phyloP scores from a whole-genome alignment of 2,797 vertebrate species.

The Tapirus indicus region DNA sequence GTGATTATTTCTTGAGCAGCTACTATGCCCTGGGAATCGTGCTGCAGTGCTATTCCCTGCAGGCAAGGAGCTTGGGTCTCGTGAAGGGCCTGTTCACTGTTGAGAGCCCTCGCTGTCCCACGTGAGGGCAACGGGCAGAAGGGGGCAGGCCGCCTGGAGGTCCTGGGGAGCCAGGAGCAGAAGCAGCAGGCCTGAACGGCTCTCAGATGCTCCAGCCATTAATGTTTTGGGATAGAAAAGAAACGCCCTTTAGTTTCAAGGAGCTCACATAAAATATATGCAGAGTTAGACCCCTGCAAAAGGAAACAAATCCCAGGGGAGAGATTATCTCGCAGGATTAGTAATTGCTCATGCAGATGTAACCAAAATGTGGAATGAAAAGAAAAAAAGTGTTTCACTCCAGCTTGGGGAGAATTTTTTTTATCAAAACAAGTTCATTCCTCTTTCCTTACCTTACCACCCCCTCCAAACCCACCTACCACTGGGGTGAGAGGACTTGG shows the following conservation, averaged over 20 bases:
- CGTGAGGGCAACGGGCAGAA: neutral
- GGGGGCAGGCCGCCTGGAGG: rapidly evolving
- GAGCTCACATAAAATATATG: neutral
- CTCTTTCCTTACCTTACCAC: neutral
- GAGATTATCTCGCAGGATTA: neutral
- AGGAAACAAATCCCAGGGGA: neutral
- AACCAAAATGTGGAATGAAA: neutral
- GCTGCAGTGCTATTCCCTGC: neutral
- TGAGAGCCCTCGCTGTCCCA: neutral
- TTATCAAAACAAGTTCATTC: neutral
- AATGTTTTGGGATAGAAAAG: neutral
- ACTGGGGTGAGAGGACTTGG: neutral
- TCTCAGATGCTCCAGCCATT: neutral
- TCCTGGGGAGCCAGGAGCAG: neutral
- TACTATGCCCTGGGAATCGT: neutral
- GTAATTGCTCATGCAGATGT: neutral
- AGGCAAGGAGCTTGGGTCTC: neutral
- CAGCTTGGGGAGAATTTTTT: neutral
- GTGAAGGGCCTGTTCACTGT: neutral
- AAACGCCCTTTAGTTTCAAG: neutral
- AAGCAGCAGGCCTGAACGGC: neutral
- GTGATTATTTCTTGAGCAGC: neutral
- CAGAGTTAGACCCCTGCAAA: neutral
- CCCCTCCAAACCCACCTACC: neutral
- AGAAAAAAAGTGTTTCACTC: neutral